phyloP scores from a whole-genome alignment of 2,113 vertebrate genomes.

The Rhynchomys soricoides region DNA sequence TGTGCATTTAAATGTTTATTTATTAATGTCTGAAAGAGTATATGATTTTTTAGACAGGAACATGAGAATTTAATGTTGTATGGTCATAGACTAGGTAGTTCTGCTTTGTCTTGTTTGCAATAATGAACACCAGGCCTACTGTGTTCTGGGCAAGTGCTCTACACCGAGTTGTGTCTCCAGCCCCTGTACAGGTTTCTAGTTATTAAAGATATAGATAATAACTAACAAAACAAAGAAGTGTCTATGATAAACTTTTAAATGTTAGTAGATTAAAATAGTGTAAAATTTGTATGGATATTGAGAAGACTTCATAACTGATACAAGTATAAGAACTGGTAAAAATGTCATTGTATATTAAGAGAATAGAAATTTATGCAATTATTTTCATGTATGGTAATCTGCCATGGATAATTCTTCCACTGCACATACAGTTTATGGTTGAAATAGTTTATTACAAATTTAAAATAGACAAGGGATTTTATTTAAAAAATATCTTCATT shows the following conservation, averaged over 20 bases:
- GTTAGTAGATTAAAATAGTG: neutral
- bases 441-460: neutral
- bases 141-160: neutral
- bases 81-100: neutral
- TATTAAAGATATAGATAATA: neutral
- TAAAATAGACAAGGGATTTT: neutral
- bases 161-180: neutral
- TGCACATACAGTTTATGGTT: neutral
- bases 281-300: neutral
- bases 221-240: neutral
- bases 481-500: neutral
- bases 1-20: constrained; percentile 14
- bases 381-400: neutral
- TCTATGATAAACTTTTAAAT: neutral
- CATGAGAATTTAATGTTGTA: neutral
- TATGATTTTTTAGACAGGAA: neutral
- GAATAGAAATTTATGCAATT: neutral
- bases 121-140: neutral
- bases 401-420: neutral
- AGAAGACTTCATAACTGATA: neutral
- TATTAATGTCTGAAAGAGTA: neutral
- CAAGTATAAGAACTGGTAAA: neutral
- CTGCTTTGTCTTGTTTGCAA: too few species aligned
- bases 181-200: neutral
- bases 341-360: neutral